Conservation (phyloP, 2,113 vertebrate genomes). For the Apteryx mantelli region DNA sequence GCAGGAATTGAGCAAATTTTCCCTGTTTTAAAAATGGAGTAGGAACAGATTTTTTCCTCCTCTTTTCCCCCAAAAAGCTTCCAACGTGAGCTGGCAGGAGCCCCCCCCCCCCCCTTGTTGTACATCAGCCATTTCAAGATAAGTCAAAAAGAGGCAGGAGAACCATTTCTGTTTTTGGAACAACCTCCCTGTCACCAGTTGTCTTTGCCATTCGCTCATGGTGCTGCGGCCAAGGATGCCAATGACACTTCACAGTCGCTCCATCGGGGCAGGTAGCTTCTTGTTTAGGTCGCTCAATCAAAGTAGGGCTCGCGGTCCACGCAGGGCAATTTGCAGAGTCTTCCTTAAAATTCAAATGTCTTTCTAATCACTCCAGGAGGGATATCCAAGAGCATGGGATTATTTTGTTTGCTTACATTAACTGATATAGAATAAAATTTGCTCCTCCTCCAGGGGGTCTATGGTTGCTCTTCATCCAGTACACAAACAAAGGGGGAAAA, state of each 20-base stretch:
- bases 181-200: not conserved
- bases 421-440: not conserved
- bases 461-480: not conserved
- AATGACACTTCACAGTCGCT: not conserved
- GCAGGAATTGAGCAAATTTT: not conserved
- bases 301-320: not conserved
- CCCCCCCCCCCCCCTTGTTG: no score
- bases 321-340: not conserved
- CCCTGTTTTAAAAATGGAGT: fast-evolving
- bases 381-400: not conserved
- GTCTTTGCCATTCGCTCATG: not conserved
- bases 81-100: not conserved
- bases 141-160: not conserved
- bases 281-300: not conserved
- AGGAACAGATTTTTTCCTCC: not conserved
- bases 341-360: not conserved
- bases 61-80: not conserved
- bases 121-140: not conserved
- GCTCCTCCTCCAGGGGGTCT: not conserved
- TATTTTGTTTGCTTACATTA: not conserved
- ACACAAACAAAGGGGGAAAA: fast-evolving
- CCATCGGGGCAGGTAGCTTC: not conserved
- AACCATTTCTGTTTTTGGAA: not conserved
- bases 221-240: not conserved
- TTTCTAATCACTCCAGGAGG: not conserved